These are phyloP conservation scores for Daboia siamensis DNA, from an alignment of 2,113 vertebrate genomes.

Conservation along the genomic window DNA sequence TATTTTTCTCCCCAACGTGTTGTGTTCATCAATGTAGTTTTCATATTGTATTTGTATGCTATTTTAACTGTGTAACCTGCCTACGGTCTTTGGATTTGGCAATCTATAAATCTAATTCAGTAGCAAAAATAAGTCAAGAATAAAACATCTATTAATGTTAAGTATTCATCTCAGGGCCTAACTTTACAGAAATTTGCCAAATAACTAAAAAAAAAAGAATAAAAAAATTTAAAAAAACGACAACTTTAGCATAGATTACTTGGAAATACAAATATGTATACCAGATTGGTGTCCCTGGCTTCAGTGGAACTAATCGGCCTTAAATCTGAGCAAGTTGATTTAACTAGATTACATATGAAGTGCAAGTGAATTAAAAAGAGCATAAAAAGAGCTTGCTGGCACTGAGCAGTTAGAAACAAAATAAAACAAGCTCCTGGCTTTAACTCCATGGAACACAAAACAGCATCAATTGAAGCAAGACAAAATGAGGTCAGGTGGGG, in stretches of 20 bases:
- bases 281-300: not conserved
- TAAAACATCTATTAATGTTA: not conserved
- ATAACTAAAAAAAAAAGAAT: too few species aligned
- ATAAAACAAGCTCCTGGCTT: not conserved
- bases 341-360: constrained; percentile 2
- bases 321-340: not conserved
- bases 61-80: not conserved
- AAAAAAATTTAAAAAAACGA: not conserved
- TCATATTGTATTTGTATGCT: not conserved
- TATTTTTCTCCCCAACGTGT: not conserved
- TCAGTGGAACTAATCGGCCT: not conserved
- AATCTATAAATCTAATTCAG: not conserved
- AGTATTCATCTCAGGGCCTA: not conserved
- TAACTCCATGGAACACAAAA: not conserved
- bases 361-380: not conserved
- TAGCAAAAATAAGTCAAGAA: not conserved
- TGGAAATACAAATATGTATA: not conserved
- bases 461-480: constrained; percentile 1
- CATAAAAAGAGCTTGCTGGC: not conserved
- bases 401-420: not conserved
- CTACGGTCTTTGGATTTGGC: not conserved
- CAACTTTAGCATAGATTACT: not conserved
- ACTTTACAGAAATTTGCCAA: not conserved
- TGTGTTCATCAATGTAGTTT: not conserved
- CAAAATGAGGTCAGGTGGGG: not conserved